Base-by-base conservation (phyloP, 2,113 vertebrate species). In the Tetrax tetrax region DNA sequence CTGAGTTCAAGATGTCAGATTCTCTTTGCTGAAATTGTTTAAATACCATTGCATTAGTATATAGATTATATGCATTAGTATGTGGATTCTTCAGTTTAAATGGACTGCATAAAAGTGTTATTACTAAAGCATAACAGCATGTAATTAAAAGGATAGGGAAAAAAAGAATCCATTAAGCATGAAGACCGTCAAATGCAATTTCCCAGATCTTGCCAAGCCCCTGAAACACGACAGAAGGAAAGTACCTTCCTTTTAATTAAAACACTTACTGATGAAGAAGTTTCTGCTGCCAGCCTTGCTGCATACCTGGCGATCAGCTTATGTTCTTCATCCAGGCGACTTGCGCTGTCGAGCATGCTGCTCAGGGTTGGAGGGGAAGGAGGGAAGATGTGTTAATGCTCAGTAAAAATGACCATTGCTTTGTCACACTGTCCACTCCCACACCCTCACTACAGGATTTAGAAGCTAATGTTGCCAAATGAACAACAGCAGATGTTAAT, bases 261-360 rank as follows among this genome's bases (percentile, higher is more conserved):
- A 97, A 86, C 96, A 98, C 99, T 99, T 98, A 99, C 99, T 97
- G 97, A 97, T 70, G 99, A 97, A 51, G 98, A 97, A 95, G 98
- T 98, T 97, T 99, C 99, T 89, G 99, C 99, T 93, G 99, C 99
- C 97, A 99, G 98, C 95, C 99, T 98, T 89, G 99, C 99, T 81
- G 99, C 99, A 6, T 99, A 99, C 97, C 99, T 99, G 96, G 99
- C 99, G 72, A 99, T 99, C 98, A 99, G 98, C 94, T 98, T 98
- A 97, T 99, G 99, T 38, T 99, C 99, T 96, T 99, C 99, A 94
- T 99, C 99, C 92, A 99, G 98, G 94, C 99, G 98, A 96, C 98
- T 99, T 57, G 98, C 98, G 35, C 98, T 98, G 97, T 99, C 99
- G 56, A 99, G 98, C 98, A 99, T 98, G 91, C 99, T 99, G 96